Evolutionary conservation across 2,113 vertebrate genomes (phyloP).

Genomic region (Brachypteracias leptosomus): DNA sequence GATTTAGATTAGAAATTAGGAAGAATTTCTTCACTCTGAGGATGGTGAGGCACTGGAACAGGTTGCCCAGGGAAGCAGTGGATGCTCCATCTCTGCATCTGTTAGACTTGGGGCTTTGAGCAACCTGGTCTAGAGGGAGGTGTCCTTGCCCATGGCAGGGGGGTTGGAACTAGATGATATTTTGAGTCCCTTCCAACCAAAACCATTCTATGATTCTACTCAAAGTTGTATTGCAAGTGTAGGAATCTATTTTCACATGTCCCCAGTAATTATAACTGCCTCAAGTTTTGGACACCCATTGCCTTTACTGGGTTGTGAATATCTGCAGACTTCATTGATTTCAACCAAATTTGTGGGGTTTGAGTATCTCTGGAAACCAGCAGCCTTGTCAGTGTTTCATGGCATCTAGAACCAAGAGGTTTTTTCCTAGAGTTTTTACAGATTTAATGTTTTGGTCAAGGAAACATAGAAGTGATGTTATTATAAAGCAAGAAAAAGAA

Average conservation of each 20-base stretch:
- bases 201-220: neutral
- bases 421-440: neutral
- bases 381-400: neutral
- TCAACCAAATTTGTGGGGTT: neutral
- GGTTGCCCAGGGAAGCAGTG: too few species aligned
- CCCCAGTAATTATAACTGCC: neutral
- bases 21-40: too few species aligned
- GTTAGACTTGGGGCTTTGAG: too few species aligned
- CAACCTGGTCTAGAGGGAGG: too few species aligned
- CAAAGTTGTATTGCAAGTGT: neutral
- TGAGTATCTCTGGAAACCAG: neutral
- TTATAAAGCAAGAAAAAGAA: neutral
- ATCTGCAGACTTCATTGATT: neutral
- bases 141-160: too few species aligned
- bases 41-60: too few species aligned
- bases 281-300: neutral
- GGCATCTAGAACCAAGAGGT: neutral
- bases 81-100: too few species aligned
- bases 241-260: neutral
- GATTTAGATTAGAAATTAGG: too few species aligned
- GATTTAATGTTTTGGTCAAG: neutral
- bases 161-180: too few species aligned
- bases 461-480: neutral
- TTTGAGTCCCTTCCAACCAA: too few species aligned
- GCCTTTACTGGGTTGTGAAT: neutral